phyloP scores from a whole-genome alignment of 2,888 invertebrate genomes.

The Aspidiotus destructor region DNA sequence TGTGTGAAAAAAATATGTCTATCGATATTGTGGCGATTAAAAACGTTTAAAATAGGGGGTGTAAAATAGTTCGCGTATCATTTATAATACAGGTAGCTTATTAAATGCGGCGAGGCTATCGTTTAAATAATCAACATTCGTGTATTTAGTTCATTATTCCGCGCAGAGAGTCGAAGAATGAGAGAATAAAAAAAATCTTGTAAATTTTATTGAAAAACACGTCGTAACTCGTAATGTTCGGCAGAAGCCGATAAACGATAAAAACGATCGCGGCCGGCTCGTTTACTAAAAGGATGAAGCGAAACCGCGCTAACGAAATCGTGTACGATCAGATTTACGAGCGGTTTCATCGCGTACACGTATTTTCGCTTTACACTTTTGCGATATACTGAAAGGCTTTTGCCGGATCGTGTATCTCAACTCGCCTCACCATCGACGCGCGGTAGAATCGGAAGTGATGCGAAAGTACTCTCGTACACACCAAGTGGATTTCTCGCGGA shows the following conservation, averaged over 20 bases:
- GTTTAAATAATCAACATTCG: neutral
- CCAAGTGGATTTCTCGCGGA: too few species aligned
- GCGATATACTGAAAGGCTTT: too few species aligned
- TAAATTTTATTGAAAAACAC: constrained; percentile 9
- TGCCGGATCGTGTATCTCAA: too few species aligned
- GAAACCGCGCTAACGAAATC: neutral
- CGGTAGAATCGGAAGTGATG: too few species aligned
- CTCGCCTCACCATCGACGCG: too few species aligned
- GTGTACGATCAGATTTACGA: constrained; percentile 2
- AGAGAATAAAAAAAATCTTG: constrained; percentile 8
- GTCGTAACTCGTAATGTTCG: constrained; percentile 17
- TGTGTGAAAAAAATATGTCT: constrained; percentile 2
- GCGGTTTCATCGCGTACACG: neutral
- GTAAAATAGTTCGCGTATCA: neutral
- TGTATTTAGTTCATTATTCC: too few species aligned
- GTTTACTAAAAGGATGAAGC: neutral
- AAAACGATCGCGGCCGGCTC: constrained; percentile 13
- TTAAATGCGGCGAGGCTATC: neutral
- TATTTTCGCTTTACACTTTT: neutral
- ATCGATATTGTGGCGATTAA: neutral
- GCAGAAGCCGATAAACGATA: constrained; percentile 12
- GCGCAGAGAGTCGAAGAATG: neutral
- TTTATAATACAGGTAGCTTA: neutral
- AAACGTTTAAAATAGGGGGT: neutral
- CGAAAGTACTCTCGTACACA: too few species aligned